Evolutionary conservation across 2,113 vertebrate species (phyloP), one percentile per base, ranked within the genome.

Genomic region (Clarias macrocephalus): DNA sequence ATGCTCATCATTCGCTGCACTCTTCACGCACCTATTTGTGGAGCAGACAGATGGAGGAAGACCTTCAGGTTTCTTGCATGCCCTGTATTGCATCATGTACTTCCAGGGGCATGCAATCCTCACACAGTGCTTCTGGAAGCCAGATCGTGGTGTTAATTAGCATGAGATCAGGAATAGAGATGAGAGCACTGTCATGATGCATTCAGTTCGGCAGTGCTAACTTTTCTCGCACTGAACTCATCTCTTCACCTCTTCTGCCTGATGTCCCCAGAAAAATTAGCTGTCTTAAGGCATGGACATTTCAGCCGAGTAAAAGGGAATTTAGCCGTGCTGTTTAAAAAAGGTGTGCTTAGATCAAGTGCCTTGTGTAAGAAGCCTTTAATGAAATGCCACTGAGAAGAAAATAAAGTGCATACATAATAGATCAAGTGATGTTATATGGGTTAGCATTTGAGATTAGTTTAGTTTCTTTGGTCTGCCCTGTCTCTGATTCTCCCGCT

Each of bases 101-200:
- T 79, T 86, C 87, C 76, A 86, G 59, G 70, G 85, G 87, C 83
- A 28, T 18, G 42, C 60, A 3, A 73, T 37, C 66, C 5, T 60
- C 79, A 73, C 79, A 57, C 59, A 60, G 15, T 80, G 81, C 48
- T 80, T 88, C 59, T 80, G 90, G 85, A 59, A 83, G 90, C 85
- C 88, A 87, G 84, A 89, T 90, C 91, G 89, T 88, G 89, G 93
- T 92, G 92, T 92, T 95, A 94, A 95, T 95, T 93, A 95, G 93
- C 92, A 92, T 90, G 90, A 92, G 87, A 76, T 89, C 82, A 77
- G 92, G 90, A 94, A 94, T 91, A 89, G 91, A 92, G 76, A 86
- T 77, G 80, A 62, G 66, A 88, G 81, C 37, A 79, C 88, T 88
- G 90, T 90, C 91, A 90, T 83, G 60, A 81, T 84, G 16, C 88